phyloP scores from a whole-genome alignment of 2,113 vertebrate genomes.

The Amphilophus citrinellus region DNA sequence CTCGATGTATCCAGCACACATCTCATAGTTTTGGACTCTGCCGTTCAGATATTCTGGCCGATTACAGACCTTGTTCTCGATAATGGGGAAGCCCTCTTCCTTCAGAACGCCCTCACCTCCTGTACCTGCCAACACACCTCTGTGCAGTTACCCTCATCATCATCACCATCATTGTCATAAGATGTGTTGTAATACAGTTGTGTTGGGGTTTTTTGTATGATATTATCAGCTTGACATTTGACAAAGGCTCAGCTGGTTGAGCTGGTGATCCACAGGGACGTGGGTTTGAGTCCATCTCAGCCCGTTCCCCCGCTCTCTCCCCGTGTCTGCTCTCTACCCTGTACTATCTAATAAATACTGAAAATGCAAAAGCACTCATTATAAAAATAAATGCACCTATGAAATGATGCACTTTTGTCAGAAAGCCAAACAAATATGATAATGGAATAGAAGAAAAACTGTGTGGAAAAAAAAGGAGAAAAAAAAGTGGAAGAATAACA shows the following conservation, averaged over 20 bases:
- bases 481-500: too few species aligned
- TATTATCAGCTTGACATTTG: background rate
- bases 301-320: too few species aligned
- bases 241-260: background rate
- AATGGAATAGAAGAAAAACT: background rate
- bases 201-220: background rate
- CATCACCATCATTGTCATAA: background rate
- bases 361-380: too few species aligned
- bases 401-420: background rate
- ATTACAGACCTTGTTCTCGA: slow-evolving; percentile 95
- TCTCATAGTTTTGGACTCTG: slow-evolving; percentile 83
- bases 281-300: too few species aligned
- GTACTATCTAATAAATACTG: too few species aligned
- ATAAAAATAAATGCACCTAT: background rate
- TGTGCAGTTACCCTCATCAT: background rate
- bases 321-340: too few species aligned
- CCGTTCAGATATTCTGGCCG: slow-evolving; percentile 85
- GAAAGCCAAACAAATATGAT: background rate
- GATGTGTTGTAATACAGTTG: background rate
- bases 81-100: slow-evolving; percentile 92
- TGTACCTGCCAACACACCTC: slow-evolving; percentile 3
- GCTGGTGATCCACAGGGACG: too few species aligned
- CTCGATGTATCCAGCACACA: slow-evolving; percentile 91
- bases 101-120: slow-evolving; percentile 83
- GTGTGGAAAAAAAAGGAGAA: background rate